These are phyloP conservation scores for Chaetura pelagica DNA, from an alignment of 2,113 vertebrate species.

Conservation along the genomic window DNA sequence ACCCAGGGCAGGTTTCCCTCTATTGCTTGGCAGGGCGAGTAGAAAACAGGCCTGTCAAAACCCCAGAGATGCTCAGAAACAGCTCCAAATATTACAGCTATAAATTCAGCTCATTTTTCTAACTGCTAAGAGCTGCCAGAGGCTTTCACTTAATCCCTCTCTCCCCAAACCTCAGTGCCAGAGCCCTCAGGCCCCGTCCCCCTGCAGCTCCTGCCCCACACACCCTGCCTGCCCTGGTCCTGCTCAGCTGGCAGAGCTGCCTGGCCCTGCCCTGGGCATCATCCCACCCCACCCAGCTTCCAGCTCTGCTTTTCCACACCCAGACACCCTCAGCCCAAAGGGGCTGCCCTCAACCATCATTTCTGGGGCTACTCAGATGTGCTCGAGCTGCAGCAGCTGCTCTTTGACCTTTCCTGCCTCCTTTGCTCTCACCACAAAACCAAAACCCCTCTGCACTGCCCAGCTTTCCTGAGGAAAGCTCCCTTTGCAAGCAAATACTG, in stretches of 20 bases:
- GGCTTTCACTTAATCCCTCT: not conserved
- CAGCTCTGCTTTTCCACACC: not conserved
- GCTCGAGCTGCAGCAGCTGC: rapidly evolving
- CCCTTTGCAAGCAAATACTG: not conserved
- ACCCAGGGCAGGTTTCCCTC: not conserved
- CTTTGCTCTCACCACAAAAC: not conserved
- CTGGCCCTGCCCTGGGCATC: not conserved
- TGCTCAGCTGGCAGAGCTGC: not conserved
- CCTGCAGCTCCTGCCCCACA: not conserved
- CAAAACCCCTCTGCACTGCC: not conserved
- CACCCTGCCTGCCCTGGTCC: not conserved
- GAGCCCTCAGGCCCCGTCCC: not conserved
- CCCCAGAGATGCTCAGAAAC: not conserved
- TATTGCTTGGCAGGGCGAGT: not conserved
- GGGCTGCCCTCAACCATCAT: not conserved
- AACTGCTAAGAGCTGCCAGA: not conserved
- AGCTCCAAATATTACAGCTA: constrained; percentile 26
- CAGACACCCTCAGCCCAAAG: not conserved
- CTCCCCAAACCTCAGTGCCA: not conserved
- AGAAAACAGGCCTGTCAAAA: not conserved
- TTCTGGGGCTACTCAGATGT: not conserved
- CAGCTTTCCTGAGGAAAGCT: not conserved
- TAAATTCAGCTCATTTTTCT: constrained; percentile 12
- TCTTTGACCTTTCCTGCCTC: not conserved
- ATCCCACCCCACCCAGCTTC: not conserved